Evolutionary conservation across 2,113 vertebrate species (phyloP), one percentile per base, ranked within the genome.

Genomic region (Dipodomys spectabilis): DNA sequence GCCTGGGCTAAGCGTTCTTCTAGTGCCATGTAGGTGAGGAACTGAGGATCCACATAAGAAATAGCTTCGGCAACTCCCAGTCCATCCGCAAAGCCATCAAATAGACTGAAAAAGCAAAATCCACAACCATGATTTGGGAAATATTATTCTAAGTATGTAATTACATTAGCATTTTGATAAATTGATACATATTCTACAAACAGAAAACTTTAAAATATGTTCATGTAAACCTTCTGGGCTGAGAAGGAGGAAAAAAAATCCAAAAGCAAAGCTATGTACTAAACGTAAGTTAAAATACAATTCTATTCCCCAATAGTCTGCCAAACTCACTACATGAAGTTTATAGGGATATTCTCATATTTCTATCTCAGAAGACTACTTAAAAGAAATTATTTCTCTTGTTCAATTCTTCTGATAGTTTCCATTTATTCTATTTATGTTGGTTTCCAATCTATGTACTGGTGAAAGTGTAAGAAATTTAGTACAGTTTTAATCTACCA

Each of bases 1-100:
- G 98, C 98, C 94, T 98, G 98, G 88, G 98, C 98, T 78, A 98
- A 96, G 13, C 71, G 96, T 88, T 97, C 98, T 90, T 99, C 98
- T 23, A 99, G 86, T 3, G 98, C 97, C 98, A 98, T 97, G 77
- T 98, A 98, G 2, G 98, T 97, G 18, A 98, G 95, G 95, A 98
- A 97, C n/a, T 98, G 98, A 89, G 98, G 97, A 82, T 98, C 97
- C 94, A 97, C 82, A 0, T 97, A 97, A 44, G 98, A 97, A 97
- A 98, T 97, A 0, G 97, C 97, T 97, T 98, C 98, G 73, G 97
- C 97, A 93, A 98, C 97, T 95, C 97, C 98, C 15, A 98, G 95
- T 71, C 97, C 97, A 74, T 98, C 98, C 2, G 97, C 98, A 94
- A 98, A 98, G 78, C 98, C 98, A 86, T 98, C 98, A 68, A 98